A percentile compares a stretch with the other conserved stretches of the same genome.
These are phyloP conservation scores for Plutella xylostella DNA, from an alignment of 2,888 invertebrate species.

Conservation along the genomic window DNA sequence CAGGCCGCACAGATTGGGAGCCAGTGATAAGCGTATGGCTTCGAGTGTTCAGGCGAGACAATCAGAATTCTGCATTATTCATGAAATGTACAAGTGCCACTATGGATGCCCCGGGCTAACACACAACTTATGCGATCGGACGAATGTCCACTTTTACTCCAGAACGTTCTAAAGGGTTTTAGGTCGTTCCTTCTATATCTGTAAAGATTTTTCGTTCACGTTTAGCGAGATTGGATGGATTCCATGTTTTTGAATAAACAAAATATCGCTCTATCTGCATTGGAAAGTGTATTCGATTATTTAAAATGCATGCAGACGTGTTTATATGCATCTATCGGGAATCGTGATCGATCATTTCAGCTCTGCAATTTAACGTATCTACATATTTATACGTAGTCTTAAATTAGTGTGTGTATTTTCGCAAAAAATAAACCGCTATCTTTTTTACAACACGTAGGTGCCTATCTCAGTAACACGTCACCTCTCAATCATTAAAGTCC, in stretches of 20 bases:
- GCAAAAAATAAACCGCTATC: too few species aligned
- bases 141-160: neutral
- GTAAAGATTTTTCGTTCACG: neutral
- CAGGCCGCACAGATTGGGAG: too few species aligned
- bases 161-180: neutral
- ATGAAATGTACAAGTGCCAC: slow-evolving; percentile 14
- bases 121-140: slow-evolving; percentile 13
- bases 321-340: neutral
- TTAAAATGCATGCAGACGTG: neutral
- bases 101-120: slow-evolving; percentile 16
- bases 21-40: neutral
- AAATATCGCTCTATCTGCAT: too few species aligned
- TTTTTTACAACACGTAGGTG: too few species aligned
- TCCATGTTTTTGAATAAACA: too few species aligned
- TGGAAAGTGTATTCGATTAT: too few species aligned
- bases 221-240: too few species aligned
- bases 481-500: neutral
- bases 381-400: too few species aligned
- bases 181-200: neutral
- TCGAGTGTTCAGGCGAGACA: slow-evolving; percentile 8
- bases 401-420: too few species aligned
- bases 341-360: too few species aligned
- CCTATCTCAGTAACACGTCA: too few species aligned
- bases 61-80: slow-evolving; percentile 19
- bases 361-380: too few species aligned